Conservation (phyloP, 2,113 vertebrate species). For the Lycocorax pyrrhopterus region DNA sequence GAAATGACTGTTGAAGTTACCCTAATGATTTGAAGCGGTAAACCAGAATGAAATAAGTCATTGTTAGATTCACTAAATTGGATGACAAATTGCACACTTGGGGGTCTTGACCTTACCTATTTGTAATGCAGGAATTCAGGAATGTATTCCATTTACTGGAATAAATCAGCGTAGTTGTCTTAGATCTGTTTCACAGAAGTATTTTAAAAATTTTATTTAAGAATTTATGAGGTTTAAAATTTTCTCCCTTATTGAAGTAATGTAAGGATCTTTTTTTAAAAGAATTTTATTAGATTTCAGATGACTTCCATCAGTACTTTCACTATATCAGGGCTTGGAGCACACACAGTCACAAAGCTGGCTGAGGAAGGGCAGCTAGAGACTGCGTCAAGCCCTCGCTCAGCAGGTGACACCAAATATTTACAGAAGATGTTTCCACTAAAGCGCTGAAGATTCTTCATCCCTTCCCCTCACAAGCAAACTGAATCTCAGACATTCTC, state of each 20-base stretch:
- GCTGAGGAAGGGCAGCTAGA: background rate
- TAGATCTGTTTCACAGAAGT: background rate
- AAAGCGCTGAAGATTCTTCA: background rate
- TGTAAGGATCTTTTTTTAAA: background rate
- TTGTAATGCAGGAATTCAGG: background rate
- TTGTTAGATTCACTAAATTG: slow-evolving; percentile 3
- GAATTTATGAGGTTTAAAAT: background rate
- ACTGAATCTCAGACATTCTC: background rate
- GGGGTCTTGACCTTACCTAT: background rate
- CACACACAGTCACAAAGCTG: background rate
- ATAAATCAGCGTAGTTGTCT: background rate
- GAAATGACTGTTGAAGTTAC: background rate
- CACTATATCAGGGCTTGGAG: background rate
- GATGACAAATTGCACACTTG: background rate
- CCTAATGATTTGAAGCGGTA: background rate
- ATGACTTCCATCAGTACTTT: background rate
- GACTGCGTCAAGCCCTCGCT: background rate
- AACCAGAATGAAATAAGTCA: slow-evolving; percentile 35
- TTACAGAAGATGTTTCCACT: background rate
- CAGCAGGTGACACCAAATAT: background rate
- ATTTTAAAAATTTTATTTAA: background rate
- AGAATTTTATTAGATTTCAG: background rate
- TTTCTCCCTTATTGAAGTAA: background rate
- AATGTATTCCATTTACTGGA: background rate
- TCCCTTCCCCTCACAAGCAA: background rate